A percentile compares a stretch with the other conserved stretches of the same genome.
Conservation (phyloP, 2,888 invertebrate genomes). For the Phortica okadai region DNA sequence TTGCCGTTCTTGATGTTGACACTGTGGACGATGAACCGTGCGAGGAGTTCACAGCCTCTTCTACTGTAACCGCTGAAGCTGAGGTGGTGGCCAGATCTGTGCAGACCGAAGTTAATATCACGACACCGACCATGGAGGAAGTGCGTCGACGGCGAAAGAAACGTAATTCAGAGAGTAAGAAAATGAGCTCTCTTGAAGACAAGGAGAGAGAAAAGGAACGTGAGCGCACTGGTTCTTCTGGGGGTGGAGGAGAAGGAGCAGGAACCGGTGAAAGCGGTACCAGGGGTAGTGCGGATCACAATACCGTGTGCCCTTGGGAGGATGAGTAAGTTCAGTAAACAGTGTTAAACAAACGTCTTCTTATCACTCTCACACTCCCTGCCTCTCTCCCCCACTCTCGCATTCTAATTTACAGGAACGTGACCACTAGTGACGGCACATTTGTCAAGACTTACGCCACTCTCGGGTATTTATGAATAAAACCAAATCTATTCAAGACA, state of each 20-base stretch:
- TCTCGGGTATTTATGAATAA: slow-evolving; percentile 90
- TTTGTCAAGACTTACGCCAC: slow-evolving; percentile 97
- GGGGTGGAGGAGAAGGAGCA: slow-evolving; percentile 69
- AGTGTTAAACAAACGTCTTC: neutral
- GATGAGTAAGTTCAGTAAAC: slow-evolving; percentile 87
- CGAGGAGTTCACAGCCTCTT: slow-evolving; percentile 44
- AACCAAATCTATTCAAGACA: slow-evolving; percentile 56
- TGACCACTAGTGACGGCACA: slow-evolving; percentile 89
- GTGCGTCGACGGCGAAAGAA: slow-evolving; percentile 72
- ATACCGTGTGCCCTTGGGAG: slow-evolving; percentile 96
- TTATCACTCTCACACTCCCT: neutral
- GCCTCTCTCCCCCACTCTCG: slow-evolving; percentile 18
- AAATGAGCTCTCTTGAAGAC: slow-evolving; percentile 62
- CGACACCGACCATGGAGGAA: slow-evolving; percentile 55
- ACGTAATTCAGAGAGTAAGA: slow-evolving; percentile 67
- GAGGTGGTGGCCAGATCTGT: neutral
- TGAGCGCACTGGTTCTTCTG: slow-evolving; percentile 41
- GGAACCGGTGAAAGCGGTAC: slow-evolving; percentile 25
- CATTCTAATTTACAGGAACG: slow-evolving; percentile 82
- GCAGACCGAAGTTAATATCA: neutral
- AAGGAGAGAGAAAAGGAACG: slow-evolving; percentile 51
- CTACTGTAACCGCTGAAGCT: slow-evolving; percentile 31
- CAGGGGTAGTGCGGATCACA: slow-evolving; percentile 78
- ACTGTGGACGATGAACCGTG: slow-evolving; percentile 82
- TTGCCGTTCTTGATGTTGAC: slow-evolving; percentile 84